Evolutionary conservation across 2,888 invertebrate genomes (phyloP).

Genomic region (Hirtodrosophila duncani): DNA sequence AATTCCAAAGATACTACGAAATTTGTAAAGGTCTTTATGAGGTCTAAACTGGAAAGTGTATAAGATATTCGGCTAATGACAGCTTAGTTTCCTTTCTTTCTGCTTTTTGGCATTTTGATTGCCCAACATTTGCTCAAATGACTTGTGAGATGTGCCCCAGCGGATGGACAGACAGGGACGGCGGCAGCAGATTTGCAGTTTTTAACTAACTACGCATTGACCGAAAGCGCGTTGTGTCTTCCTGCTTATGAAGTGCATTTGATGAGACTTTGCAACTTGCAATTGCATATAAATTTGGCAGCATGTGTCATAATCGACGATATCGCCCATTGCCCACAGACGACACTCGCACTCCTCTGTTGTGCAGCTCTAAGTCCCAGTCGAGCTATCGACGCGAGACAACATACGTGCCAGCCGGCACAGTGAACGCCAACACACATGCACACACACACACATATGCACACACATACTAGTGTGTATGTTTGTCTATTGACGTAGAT

Average conservation of each 20-base stretch:
- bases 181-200: not conserved
- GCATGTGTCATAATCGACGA: constrained; percentile 47
- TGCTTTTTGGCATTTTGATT: no score
- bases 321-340: constrained; percentile 22
- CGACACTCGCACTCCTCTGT: not conserved
- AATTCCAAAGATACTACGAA: no score
- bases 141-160: no score
- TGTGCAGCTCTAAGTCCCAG: not conserved
- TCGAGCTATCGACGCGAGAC: not conserved
- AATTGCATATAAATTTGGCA: constrained; percentile 47
- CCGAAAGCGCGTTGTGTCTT: constrained; percentile 7
- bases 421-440: constrained; percentile 38
- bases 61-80: no score
- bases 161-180: no score
- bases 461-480: no score
- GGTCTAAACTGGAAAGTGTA: no score
- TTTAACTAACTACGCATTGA: no score
- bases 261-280: not conserved
- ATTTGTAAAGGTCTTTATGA: no score
- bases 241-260: constrained; percentile 9
- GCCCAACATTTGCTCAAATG: no score
- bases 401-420: constrained; percentile 55
- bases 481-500: constrained; percentile 8
- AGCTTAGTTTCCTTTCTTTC: no score
- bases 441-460: no score